Percentiles rank a stretch among this genome's conserved stretches.
Conservation (phyloP, 2,113 vertebrate species). For the Coptodon rendalli region DNA sequence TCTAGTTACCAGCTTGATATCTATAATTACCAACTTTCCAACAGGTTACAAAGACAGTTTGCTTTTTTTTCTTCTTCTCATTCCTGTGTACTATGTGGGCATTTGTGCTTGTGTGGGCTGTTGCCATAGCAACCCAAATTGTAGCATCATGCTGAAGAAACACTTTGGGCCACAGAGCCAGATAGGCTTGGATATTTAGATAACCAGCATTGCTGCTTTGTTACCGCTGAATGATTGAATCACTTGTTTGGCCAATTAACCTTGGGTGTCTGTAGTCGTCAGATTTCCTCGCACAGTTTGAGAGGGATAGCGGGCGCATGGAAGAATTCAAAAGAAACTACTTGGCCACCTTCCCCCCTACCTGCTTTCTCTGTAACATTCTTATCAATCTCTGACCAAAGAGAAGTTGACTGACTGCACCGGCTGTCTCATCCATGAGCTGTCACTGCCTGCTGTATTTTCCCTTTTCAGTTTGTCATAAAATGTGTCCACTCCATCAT, state of each 20-base stretch:
- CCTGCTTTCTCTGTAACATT: neutral
- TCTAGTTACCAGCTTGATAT: slow-evolving; percentile 32
- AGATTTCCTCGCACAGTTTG: neutral
- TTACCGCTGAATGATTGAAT: slow-evolving; percentile 31
- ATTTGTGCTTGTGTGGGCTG: slow-evolving; percentile 65
- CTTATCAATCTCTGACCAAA: slow-evolving; percentile 2
- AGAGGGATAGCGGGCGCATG: neutral
- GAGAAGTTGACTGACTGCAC: slow-evolving; percentile 19
- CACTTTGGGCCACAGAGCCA: slow-evolving; percentile 43
- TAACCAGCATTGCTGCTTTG: neutral
- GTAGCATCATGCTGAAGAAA: slow-evolving; percentile 64
- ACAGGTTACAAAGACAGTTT: slow-evolving; percentile 28
- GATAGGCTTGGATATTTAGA: slow-evolving; percentile 4
- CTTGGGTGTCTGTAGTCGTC: slow-evolving; percentile 1
- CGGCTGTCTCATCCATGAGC: slow-evolving; percentile 27
- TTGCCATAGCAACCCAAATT: slow-evolving; percentile 69
- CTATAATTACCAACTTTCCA: slow-evolving; percentile 41
- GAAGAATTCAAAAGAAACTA: neutral
- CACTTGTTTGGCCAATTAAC: slow-evolving; percentile 36
- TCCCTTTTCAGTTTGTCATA: slow-evolving; percentile 46
- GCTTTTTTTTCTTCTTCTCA: neutral
- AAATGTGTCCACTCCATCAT: slow-evolving; percentile 51
- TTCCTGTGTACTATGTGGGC: slow-evolving; percentile 58
- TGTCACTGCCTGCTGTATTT: slow-evolving; percentile 27
- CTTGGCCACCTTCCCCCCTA: neutral